phyloP scores from a whole-genome alignment of 2,113 vertebrate genomes.

The Mustela nigripes region DNA sequence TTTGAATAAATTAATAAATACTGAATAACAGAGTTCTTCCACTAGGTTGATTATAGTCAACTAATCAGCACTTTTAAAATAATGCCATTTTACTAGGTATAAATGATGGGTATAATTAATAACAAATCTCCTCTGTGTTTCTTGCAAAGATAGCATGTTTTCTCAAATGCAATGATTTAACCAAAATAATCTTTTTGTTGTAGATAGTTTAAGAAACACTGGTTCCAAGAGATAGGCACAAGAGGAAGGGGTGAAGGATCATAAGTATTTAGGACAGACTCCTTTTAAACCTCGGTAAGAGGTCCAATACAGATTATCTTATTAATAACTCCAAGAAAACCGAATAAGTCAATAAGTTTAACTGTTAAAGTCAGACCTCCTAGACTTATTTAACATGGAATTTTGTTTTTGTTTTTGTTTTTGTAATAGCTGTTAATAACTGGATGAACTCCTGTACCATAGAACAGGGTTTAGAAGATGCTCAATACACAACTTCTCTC shows the following conservation, averaged over 20 bases:
- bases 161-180: not conserved
- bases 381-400: not conserved
- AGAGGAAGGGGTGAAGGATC: not conserved
- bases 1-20: not conserved
- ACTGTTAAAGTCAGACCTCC: not conserved
- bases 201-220: not conserved
- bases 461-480: slow-evolving; percentile 45
- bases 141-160: not conserved
- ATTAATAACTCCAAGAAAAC: not conserved
- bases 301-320: not conserved
- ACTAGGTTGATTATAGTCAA: not conserved
- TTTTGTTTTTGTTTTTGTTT: not conserved
- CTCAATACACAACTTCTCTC: not conserved
- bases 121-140: not conserved
- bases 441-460: not conserved
- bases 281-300: not conserved
- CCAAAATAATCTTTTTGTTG: not conserved
- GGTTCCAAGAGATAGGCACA: not conserved
- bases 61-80: not conserved
- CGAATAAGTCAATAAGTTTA: slow-evolving; percentile 22
- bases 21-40: not conserved
- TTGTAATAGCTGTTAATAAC: not conserved
- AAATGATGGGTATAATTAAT: not conserved
- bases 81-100: not conserved
- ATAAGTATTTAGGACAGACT: not conserved